Evolutionary conservation across 2,797 vertebrate genomes (phyloP).

Genomic region (Thaleichthys pacificus): DNA sequence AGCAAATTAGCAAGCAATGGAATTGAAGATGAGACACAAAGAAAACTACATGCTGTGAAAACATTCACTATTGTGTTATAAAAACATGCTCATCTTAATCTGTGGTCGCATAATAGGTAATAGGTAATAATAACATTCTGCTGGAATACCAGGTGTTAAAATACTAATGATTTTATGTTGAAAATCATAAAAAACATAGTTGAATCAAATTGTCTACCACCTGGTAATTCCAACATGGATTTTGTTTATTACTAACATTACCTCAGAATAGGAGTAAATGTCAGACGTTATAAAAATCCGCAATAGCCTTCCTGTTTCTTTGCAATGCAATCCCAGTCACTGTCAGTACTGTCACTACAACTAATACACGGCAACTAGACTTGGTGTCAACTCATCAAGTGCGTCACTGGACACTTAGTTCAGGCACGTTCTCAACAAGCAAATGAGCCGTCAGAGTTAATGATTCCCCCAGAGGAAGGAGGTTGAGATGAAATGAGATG

Average conservation of each 20-base stretch:
- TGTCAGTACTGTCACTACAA: constrained; percentile 17
- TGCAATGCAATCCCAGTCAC: constrained; percentile 16
- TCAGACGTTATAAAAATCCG: not conserved
- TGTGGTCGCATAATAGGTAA: not conserved
- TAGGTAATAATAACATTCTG: constrained; percentile 13
- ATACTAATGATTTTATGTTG: constrained; percentile 6
- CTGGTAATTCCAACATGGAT: constrained; percentile 50
- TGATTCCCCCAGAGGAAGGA: constrained; percentile 44
- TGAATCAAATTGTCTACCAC: constrained; percentile 35
- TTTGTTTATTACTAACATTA: constrained; percentile 36
- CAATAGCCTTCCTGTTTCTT: not conserved
- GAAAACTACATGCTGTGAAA: constrained; percentile 25
- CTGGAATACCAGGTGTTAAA: constrained; percentile 29
- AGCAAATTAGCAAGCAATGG: constrained; percentile 20
- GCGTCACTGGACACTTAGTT: constrained; percentile 20
- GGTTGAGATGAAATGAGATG: constrained; percentile 54
- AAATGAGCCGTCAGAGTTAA: constrained; percentile 59
- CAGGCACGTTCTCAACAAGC: constrained; percentile 30
- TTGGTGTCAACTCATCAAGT: constrained; percentile 8
- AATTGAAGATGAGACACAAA: not conserved
- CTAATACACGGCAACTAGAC: not conserved
- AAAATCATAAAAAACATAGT: not conserved
- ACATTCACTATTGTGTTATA: constrained; percentile 9
- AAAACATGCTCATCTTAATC: constrained; percentile 36
- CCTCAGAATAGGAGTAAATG: not conserved